A percentile compares a stretch with the other conserved stretches of the same genome.
Evolutionary conservation across 2,797 vertebrate genomes (phyloP).

Genomic region (Epinephelus awoara): DNA sequence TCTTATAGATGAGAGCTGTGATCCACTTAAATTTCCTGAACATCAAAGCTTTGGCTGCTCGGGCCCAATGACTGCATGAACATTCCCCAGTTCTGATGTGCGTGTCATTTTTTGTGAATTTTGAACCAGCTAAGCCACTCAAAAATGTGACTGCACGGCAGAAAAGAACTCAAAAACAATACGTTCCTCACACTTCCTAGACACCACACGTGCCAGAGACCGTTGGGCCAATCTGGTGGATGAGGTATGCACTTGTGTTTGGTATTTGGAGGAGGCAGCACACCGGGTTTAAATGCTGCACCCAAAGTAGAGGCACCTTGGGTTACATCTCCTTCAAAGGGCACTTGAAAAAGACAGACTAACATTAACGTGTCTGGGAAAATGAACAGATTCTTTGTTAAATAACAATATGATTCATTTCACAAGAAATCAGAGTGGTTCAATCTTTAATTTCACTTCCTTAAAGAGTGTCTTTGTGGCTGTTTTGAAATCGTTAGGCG

Average conservation of each 20-base stretch:
- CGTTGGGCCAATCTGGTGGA: neutral
- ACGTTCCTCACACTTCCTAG: too few species aligned
- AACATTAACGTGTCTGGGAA: neutral
- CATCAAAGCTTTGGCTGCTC: too few species aligned
- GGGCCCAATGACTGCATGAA: too few species aligned
- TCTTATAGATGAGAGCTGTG: too few species aligned
- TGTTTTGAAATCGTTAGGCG: conserved; percentile 14
- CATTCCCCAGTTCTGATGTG: too few species aligned
- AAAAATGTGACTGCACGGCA: too few species aligned
- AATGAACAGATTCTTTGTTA: neutral
- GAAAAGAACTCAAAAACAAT: too few species aligned
- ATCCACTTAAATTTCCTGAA: too few species aligned
- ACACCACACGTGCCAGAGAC: too few species aligned
- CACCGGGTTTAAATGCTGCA: neutral
- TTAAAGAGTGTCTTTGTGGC: conserved; percentile 23
- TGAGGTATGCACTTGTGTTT: neutral
- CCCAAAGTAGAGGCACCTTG: neutral
- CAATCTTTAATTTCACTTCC: conserved; percentile 44
- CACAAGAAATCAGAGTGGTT: conserved; percentile 22
- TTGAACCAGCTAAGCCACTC: too few species aligned
- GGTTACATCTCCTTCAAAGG: neutral
- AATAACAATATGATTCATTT: conserved; percentile 38
- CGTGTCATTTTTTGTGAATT: too few species aligned
- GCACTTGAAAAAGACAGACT: neutral
- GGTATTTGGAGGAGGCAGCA: neutral